These are phyloP conservation scores for Sminthurinus signatus DNA, from an alignment of 1,140 invertebrate genomes.

Conservation along the genomic window DNA sequence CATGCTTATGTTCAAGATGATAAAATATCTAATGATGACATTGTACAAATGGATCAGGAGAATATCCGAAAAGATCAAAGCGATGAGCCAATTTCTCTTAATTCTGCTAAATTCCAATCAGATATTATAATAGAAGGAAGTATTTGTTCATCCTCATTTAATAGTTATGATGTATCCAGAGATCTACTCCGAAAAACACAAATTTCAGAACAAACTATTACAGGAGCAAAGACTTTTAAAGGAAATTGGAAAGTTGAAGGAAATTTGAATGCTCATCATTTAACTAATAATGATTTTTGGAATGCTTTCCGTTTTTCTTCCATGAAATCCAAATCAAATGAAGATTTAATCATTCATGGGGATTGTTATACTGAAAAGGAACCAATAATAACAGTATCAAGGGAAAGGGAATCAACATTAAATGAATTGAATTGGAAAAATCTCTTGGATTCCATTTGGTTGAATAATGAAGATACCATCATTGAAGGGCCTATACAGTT, in stretches of 20 bases:
- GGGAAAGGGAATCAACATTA: neutral
- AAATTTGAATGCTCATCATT: neutral
- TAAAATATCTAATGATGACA: neutral
- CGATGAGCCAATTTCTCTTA: neutral
- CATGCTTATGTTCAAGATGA: neutral
- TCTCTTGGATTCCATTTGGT: neutral
- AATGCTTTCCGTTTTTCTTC: neutral
- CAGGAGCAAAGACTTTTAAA: conserved; percentile 4
- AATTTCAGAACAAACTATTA: neutral
- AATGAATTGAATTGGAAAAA: conserved; percentile 4
- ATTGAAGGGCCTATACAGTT: neutral
- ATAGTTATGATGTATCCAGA: conserved; percentile 2
- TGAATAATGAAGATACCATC: neutral
- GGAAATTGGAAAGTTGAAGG: neutral
- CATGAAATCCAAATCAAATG: neutral
- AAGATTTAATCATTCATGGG: neutral
- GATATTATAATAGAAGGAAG: neutral
- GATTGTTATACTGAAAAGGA: neutral
- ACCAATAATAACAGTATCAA: neutral
- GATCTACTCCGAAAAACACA: neutral
- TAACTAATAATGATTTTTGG: neutral
- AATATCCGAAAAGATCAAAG: neutral
- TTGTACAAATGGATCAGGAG: neutral
- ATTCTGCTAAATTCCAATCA: neutral
- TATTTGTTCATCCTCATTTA: neutral